Evolutionary conservation across 1,140 invertebrate species (phyloP), one percentile per base, ranked within the genome.

Genomic region (Piezodorus guildinii): DNA sequence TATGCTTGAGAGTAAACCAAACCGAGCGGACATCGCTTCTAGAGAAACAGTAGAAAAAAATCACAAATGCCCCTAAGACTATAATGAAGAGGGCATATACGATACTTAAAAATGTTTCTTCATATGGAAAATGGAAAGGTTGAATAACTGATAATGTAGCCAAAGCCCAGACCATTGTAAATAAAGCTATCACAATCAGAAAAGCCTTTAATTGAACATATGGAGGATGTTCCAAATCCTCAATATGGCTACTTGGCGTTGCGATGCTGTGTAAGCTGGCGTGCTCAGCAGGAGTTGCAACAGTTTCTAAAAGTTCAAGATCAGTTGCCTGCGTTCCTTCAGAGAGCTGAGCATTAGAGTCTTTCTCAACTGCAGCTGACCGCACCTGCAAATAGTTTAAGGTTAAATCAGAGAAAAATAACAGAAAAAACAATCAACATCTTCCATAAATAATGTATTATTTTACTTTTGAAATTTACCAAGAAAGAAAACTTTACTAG

Each of bases 1-100:
- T 64, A 46, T 66, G 67, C 49, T 69, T 69, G 81, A 85, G 66
- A 81, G 83, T 56, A 75, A 68, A 66, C 88, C 88, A 91, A 19
- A 86, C 83, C 0, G 79, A 78, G 60, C 89, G 77, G 0, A 92
- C 87, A 74, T 94, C 91, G 66, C 83, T 88, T 23, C 91, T 76
- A 0, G 87, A 86, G 43, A 93, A 80, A 60, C 88, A 90, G 71
- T 91, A 92, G 73, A 91, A 94, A 52, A 91, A 81, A 14, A 94
- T 72, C 25, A 91, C 84, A 71, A 94, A 94, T n/a, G 86, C 76
- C 0, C 88, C 90, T 56, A 94, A 75, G 15, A 84, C 75, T 25
- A 82, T 81, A 0, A 84, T 80, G 27, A 84, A 85, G 10, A 87
- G 72, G 0, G 85, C 84, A 70, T 90, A 94, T 14, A 85, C 69